Evolutionary conservation across 1,140 invertebrate species (phyloP), one percentile per base, ranked within the genome.

Genomic region (Pentalonia nigronervosa): DNA sequence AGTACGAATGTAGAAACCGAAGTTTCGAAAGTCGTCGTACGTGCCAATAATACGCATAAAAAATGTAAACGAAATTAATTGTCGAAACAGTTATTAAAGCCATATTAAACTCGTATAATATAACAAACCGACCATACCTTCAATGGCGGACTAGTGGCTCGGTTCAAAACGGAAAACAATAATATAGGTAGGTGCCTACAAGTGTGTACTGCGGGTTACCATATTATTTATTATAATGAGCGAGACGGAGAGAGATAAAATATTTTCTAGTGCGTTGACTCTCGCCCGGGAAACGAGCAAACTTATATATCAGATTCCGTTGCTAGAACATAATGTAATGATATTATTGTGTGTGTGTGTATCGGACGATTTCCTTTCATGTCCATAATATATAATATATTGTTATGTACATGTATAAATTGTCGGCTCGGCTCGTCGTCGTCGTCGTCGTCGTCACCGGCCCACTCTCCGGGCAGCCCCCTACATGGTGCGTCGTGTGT

Each of bases 181-280:
- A 76, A 76, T 41, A 41, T 41, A 41, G 41, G 41, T 45, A 47
- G 84, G 17, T 34, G 8, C 41, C 81, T 53, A 48, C 45, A n/a
- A 6, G 30, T 3, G 36, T 47, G 11, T 45, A 87, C 84, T 45
- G 25, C 84, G 30, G 25, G 36, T 45, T 25, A 25, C 83, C 83
- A 84, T 25, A n/a, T n/a, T 76, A 76, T 76, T 76, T 76, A 76
- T 76, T 76, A 76, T 76, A 76, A 76, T 76, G 17, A 76, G n/a
- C n/a, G 48, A n/a, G 83, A 14, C 2, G 36, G 25, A 34, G 89
- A 88, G 47, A 90, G 89, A 67, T 90, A 90, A 90, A 90, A 90
- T 90, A 90, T 90, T 90, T 67, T 47, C 56, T 67, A 90, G 89
- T 90, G n/a, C 89, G 45, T 90, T 90, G 89, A 90, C 89, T 90